These are phyloP conservation scores for Halichondria panicea DNA, from an alignment of 37 sponge, comb jelly and placozoan species.

Conservation along the genomic window DNA sequence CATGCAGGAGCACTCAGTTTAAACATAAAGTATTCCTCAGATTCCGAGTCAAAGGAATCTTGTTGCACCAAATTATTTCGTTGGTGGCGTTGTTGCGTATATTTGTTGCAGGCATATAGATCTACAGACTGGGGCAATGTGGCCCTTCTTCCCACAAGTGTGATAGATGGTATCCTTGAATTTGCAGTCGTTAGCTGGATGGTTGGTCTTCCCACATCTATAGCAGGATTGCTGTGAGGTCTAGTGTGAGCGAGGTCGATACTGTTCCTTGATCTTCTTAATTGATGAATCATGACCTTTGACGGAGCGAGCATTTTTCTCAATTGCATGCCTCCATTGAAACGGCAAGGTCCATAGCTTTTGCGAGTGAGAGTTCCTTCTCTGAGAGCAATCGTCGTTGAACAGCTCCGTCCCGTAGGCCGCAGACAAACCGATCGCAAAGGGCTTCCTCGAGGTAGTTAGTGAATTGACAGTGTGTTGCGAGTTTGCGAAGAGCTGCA, in stretches of 20 bases:
- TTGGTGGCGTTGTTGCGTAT: neutral
- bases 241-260: neutral
- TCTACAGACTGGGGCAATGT: constrained; percentile 30
- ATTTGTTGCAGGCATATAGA: too few species aligned
- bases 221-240: constrained; percentile 14
- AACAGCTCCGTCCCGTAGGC: constrained; percentile 13
- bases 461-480: constrained; percentile 17
- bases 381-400: constrained; percentile 24
- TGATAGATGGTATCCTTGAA: constrained; percentile 28
- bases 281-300: neutral
- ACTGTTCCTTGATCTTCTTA: neutral
- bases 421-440: constrained; percentile 40
- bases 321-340: constrained; percentile 1
- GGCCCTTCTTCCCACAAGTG: constrained; percentile 33
- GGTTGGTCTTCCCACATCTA: constrained; percentile 40
- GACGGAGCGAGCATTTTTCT: neutral
- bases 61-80: neutral
- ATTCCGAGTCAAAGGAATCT: neutral
- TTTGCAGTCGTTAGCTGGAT: constrained; percentile 13
- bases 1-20: neutral
- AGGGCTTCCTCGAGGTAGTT: constrained; percentile 19
- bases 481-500: constrained; percentile 11
- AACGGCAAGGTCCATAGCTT: constrained; percentile 16
- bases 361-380: neutral
- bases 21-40: neutral